These are phyloP conservation scores for Discoglossus pictus DNA, from an alignment of 2,797 vertebrate genomes.

Conservation along the genomic window DNA sequence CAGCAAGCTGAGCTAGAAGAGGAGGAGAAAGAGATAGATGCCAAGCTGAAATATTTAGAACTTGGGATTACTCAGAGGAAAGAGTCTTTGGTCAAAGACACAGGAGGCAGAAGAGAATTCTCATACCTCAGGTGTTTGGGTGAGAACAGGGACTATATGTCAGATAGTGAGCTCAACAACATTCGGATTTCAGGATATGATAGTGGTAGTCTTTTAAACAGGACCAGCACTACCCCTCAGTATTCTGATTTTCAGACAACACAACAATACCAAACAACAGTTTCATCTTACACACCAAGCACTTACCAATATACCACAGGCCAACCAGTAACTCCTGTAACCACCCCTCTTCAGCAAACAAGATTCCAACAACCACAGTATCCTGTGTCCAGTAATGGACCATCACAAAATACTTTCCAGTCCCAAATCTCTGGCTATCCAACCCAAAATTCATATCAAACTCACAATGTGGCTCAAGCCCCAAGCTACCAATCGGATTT, in stretches of 20 bases:
- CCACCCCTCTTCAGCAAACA: constrained; percentile 79
- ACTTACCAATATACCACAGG: constrained; percentile 81
- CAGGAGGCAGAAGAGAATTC: constrained; percentile 81
- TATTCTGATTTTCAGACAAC: constrained; percentile 77
- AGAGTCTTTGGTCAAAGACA: constrained; percentile 92
- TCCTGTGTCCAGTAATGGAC: constrained; percentile 73
- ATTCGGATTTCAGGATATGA: constrained; percentile 83
- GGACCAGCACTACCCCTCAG: constrained; percentile 79
- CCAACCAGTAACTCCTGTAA: constrained; percentile 73
- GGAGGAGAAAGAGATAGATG: constrained; percentile 98
- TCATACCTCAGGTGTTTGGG: constrained; percentile 87
- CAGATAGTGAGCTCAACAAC: constrained; percentile 95
- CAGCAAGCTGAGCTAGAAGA: constrained; percentile 97
- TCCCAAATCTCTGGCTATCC: constrained; percentile 83
- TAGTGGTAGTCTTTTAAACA: constrained; percentile 70
- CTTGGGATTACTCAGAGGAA: constrained; percentile 95
- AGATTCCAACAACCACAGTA: constrained; percentile 83
- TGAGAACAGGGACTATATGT: constrained; percentile 93
- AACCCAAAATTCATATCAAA: constrained; percentile 76
- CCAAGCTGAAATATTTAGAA: constrained; percentile 95
- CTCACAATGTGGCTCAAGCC: constrained; percentile 77
- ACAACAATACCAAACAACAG: constrained; percentile 75
- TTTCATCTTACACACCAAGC: constrained; percentile 72
- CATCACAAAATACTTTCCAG: constrained; percentile 82
- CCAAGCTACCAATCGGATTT: constrained; percentile 83